Evolutionary conservation across 2,797 vertebrate genomes (phyloP), one percentile per base, ranked within the genome.

Genomic region (Hapalemur alaotrensis): DNA sequence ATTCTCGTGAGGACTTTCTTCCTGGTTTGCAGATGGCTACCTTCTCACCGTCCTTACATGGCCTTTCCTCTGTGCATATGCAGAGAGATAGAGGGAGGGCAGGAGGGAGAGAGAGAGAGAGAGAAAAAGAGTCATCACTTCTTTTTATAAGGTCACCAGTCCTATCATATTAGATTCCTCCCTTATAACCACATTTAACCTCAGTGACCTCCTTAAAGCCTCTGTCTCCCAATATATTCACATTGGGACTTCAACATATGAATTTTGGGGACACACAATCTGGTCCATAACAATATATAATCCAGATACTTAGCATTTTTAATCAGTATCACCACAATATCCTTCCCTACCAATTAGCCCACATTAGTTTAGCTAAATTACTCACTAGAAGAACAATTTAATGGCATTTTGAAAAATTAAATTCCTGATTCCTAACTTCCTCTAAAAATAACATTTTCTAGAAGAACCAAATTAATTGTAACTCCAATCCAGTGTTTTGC

Each of bases 371-470:
- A 79, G 35, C 22, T 83, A 14, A 91, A 89, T 72, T 72, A 32
- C 25, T 96, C 72, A 63, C 18, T 79, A 65, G 50, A 86, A 84
- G 52, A 93, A 93, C 32, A 76, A 67, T 38, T 73, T 46, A 91
- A 85, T 76, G 12, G 4, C 28, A 78, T 23, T 65, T 78, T 80
- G 30, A 91, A 95, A 86, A 82, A 70, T 57, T 96, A 93, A 93
- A 91, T 94, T 72, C 35, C 63, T 94, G 38, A 59, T 70, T 73
- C 23, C 35, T 82, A 93, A 91, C 59, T 61, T 93, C 23, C 43
- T 54, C 22, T 50, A 65, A 85, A 96, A 89, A 76, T 25, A 75
- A 2, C 11, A 91, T 76, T 93, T 94, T 41, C 14, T 81, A 17
- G 35, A 67, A 28, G 10, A 93, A 78, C 6, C 4, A 50, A 95